Percentiles rank a stretch among this genome's conserved stretches.
Evolutionary conservation across 2,113 vertebrate genomes (phyloP).

Genomic region (Oreotragus oreotragus): DNA sequence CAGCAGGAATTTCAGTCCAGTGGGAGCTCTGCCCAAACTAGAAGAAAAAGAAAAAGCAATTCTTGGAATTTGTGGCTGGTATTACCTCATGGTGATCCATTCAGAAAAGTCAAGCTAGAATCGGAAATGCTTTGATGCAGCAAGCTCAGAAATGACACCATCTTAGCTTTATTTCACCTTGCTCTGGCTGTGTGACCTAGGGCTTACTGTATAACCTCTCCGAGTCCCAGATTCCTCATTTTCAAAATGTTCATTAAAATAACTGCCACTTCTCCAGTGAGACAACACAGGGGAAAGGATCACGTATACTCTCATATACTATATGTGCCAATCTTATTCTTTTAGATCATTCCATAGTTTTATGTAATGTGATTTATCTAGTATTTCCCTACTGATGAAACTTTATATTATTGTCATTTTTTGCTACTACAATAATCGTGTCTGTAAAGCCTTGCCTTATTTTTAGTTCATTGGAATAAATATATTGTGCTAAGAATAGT

Average conservation of each 20-base stretch:
- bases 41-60: background rate
- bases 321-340: background rate
- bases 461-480: background rate
- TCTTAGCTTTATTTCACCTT: background rate
- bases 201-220: background rate
- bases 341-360: background rate
- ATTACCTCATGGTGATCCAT: background rate
- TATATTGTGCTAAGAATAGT: background rate
- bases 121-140: background rate
- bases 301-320: fast-evolving
- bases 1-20: background rate
- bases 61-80: background rate
- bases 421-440: background rate
- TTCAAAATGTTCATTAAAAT: background rate
- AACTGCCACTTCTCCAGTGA: background rate
- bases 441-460: background rate
- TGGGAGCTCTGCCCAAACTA: background rate
- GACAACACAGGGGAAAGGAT: background rate
- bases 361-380: background rate
- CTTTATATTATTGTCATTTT: background rate
- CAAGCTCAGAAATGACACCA: background rate
- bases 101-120: background rate
- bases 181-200: background rate
- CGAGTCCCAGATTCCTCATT: background rate
- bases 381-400: background rate